Conservation (phyloP, 2,797 vertebrate species). For the Tenualosa ilisha region DNA sequence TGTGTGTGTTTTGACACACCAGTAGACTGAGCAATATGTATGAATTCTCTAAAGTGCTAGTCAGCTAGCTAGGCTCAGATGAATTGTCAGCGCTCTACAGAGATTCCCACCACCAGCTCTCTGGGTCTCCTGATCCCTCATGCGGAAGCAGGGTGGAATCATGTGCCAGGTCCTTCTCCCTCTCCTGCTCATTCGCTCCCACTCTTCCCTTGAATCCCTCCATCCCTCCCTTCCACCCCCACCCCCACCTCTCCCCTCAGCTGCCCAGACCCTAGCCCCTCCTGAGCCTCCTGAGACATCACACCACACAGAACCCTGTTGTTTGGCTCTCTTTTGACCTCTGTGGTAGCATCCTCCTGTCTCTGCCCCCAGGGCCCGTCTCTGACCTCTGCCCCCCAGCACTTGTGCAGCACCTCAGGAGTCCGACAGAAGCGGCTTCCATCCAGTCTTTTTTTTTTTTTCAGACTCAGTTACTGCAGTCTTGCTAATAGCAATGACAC, state of each 20-base stretch:
- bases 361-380: neutral
- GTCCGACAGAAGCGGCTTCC: neutral
- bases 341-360: neutral
- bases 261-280: neutral
- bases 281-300: neutral
- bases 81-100: neutral
- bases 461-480: too few species aligned
- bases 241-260: neutral
- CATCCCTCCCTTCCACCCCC: neutral
- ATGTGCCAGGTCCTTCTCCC: slow-evolving; percentile 25
- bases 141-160: slow-evolving; percentile 30
- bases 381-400: neutral
- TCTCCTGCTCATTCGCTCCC: neutral
- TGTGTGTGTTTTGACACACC: neutral
- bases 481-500: neutral
- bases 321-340: neutral
- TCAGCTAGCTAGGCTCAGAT: neutral
- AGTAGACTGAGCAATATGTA: neutral
- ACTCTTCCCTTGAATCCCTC: neutral
- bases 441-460: neutral
- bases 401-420: neutral
- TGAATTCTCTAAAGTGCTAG: neutral
- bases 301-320: neutral
- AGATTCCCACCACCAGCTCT: neutral
- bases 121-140: slow-evolving; percentile 32